Conservation (phyloP, 2,888 invertebrate species). For the Calameuta pallipes region DNA sequence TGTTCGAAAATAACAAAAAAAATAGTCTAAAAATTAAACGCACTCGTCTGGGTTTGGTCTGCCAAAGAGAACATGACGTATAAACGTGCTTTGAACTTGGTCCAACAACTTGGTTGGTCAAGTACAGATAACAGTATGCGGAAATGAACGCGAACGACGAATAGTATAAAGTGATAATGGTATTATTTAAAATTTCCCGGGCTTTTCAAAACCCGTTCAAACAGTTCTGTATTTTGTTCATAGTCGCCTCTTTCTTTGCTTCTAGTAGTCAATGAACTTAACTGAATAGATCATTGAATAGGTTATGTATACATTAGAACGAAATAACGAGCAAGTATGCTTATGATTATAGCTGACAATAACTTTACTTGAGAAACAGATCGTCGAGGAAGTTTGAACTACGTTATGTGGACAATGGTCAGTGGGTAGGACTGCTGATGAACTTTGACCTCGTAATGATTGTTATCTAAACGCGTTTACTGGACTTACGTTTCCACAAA, state of each 20-base stretch:
- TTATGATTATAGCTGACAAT: not conserved
- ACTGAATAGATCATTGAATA: not conserved
- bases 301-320: not conserved
- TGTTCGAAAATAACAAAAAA: not conserved
- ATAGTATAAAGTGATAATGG: not conserved
- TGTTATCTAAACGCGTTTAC: not conserved
- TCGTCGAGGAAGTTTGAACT: not conserved
- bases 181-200: not conserved
- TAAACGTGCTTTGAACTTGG: not conserved
- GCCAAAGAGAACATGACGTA: not conserved
- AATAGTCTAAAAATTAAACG: not conserved
- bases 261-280: not conserved
- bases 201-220: not conserved
- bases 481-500: not conserved
- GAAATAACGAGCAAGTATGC: not conserved
- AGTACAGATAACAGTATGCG: not conserved
- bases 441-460: not conserved
- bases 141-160: not conserved
- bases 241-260: not conserved
- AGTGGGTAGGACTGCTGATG: not conserved
- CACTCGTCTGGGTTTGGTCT: constrained; percentile 2
- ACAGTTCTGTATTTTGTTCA: not conserved
- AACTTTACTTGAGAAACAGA: not conserved
- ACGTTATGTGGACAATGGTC: not conserved
- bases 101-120: not conserved